phyloP scores from a whole-genome alignment of 2,888 invertebrate genomes.

The Oeneis ivallda region DNA sequence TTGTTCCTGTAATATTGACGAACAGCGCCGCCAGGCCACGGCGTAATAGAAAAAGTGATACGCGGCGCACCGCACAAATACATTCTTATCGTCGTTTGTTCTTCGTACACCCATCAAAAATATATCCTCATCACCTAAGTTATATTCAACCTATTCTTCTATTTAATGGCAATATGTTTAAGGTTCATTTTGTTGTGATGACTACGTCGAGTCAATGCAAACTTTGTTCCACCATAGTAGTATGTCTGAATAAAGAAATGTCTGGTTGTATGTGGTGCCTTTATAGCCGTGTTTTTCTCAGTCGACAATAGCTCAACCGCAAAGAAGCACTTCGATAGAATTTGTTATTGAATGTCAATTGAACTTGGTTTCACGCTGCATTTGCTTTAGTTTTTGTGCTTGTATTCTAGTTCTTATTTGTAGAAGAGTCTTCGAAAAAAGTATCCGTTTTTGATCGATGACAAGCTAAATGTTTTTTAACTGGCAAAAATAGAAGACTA shows the following conservation, averaged over 20 bases:
- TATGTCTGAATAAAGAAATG: conserved; percentile 42
- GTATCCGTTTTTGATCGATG: neutral
- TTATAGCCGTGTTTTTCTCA: conserved; percentile 42
- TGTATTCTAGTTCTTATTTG: neutral
- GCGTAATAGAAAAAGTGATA: conserved; percentile 77
- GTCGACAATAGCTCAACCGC: conserved; percentile 30
- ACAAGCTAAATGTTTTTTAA: neutral
- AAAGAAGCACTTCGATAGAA: conserved; percentile 38
- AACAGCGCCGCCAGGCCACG: conserved; percentile 49
- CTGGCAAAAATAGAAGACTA: too few species aligned
- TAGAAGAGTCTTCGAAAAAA: neutral
- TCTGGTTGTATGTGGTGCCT: conserved; percentile 46
- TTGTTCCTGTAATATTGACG: conserved; percentile 45
- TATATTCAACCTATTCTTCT: conserved; percentile 9
- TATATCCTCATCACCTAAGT: conserved; percentile 18
- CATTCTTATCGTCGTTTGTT: conserved; percentile 61
- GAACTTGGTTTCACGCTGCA: conserved; percentile 22
- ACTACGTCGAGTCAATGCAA: neutral
- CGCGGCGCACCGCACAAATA: conserved; percentile 70
- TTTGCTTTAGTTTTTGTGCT: conserved; percentile 13
- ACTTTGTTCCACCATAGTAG: conserved; percentile 1
- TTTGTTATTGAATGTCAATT: conserved; percentile 37
- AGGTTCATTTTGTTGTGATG: conserved; percentile 7
- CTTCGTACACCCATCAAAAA: conserved; percentile 29
- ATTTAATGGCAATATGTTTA: conserved; percentile 18